Conservation (phyloP, 1,140 invertebrate genomes). For the Diprion similis region DNA sequence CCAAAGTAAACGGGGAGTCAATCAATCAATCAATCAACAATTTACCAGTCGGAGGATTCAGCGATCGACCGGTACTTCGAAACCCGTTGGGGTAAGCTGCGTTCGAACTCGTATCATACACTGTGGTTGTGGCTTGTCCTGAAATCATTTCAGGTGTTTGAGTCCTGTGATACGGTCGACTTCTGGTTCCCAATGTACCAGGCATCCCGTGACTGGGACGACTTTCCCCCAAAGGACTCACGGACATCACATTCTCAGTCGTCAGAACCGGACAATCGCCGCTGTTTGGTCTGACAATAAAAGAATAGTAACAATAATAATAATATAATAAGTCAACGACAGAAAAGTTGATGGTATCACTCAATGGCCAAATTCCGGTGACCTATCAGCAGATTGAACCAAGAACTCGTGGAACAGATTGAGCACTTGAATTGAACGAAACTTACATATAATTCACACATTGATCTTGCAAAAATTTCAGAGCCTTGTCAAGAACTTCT, state of each 20-base stretch:
- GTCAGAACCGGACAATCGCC: conserved; percentile 55
- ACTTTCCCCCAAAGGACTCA: conserved; percentile 37
- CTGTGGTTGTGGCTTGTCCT: conserved; percentile 37
- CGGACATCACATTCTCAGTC: conserved; percentile 32
- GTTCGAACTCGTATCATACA: conserved; percentile 36
- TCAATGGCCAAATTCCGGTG: not conserved
- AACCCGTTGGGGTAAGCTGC: conserved; percentile 37
- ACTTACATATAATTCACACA: conserved; percentile 68
- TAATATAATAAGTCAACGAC: conserved; percentile 11
- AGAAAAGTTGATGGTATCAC: not conserved
- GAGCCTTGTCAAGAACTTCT: conserved; percentile 66
- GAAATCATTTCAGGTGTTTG: conserved; percentile 32
- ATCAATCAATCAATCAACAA: not conserved
- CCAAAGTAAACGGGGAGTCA: no score
- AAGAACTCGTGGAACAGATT: not conserved
- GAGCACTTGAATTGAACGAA: not conserved
- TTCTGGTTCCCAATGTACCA: conserved; percentile 45
- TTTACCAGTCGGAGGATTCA: conserved; percentile 39
- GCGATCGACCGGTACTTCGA: conserved; percentile 40
- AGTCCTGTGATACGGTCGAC: conserved; percentile 43
- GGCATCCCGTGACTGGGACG: conserved; percentile 14
- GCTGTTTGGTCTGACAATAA: conserved; percentile 56
- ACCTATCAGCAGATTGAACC: not conserved
- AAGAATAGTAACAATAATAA: no score
- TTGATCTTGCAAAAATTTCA: conserved; percentile 67